phyloP scores from a whole-genome alignment of 2,113 vertebrate genomes.

The Callipepla californica region DNA sequence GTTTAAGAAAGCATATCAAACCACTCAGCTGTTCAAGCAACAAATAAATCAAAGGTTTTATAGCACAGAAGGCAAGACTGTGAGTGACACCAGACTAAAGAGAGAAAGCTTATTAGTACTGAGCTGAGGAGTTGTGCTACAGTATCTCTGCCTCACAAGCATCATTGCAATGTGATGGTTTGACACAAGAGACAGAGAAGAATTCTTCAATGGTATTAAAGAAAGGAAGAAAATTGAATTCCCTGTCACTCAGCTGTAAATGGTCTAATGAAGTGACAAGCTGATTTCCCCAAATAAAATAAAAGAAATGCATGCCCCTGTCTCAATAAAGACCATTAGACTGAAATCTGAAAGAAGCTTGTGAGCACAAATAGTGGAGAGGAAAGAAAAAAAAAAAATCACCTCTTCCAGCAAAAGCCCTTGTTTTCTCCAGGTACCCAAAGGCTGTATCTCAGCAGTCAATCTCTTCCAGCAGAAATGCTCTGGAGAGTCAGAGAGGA shows the following conservation, averaged over 20 bases:
- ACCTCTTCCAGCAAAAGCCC: fast-evolving
- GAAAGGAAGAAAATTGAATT: slow-evolving; percentile 24
- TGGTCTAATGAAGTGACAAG: slow-evolving; percentile 14
- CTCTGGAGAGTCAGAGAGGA: neutral
- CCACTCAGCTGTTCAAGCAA: neutral
- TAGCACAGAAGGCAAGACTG: neutral
- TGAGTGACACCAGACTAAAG: neutral
- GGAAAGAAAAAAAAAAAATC: neutral
- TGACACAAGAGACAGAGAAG: neutral
- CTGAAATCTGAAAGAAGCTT: neutral
- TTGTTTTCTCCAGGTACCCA: neutral
- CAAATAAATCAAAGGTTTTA: neutral
- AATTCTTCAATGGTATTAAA: neutral
- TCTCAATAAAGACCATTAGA: neutral
- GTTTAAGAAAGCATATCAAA: neutral
- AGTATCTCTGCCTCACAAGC: neutral
- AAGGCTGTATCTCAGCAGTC: neutral
- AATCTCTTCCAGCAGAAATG: neutral
- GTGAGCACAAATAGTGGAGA: neutral
- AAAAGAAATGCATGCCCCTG: neutral
- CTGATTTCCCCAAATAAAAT: slow-evolving; percentile 15
- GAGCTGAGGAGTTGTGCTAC: neutral
- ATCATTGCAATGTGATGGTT: neutral
- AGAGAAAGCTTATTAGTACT: neutral
- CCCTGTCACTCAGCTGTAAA: slow-evolving; percentile 17